Evolutionary conservation across 2,888 invertebrate genomes (phyloP), one percentile per base, ranked within the genome.

Genomic region (Lithophane socia): DNA sequence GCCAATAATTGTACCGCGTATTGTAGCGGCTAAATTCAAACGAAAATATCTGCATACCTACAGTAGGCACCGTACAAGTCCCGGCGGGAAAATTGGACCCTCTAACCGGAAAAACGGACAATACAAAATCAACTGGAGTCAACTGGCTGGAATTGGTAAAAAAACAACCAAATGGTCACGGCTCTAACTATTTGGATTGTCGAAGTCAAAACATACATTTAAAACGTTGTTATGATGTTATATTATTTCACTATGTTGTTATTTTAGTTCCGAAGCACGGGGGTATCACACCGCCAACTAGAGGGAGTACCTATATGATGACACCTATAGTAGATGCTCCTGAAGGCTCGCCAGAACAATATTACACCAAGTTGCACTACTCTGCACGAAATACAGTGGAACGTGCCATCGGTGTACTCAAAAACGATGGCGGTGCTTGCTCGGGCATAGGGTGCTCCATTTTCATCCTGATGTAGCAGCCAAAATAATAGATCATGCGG

Each of bases 51-150:
- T 58, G 42, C 29, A 42, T n/a, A 44, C 2, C 10, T 68, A 67
- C 16, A 49, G 21, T 29, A 56, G 42, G 1, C 42, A 69, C 16
- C 18, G 10, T 37, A 12, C 44, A 64, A 52, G 16, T 71, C 49
- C 49, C 64, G 18, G 1, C 29, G 56, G 71, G 2, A 44, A 71
- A 71, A 79, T 79, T 71, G 71, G 58, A 78, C 24, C 44, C 44
- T 60, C 56, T 58, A 79, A 79, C 79, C 78, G 79, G 64, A 65
- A 78, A 70, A 79, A 65, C 52, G 49, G 58, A 79, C 79, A 52
- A 44, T 37, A 64, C 49, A 58, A 64, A 78, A 52, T 52, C 64
- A 65, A 79, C 72, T 79, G 37, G 58, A 78, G 79, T 58, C 79
- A 79, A 78, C 79, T 79, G 64, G 71, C 72, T 78, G 24, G 72